Evolutionary conservation across 2,797 vertebrate genomes (phyloP).

Genomic region (Microctenopoma lineatum): DNA sequence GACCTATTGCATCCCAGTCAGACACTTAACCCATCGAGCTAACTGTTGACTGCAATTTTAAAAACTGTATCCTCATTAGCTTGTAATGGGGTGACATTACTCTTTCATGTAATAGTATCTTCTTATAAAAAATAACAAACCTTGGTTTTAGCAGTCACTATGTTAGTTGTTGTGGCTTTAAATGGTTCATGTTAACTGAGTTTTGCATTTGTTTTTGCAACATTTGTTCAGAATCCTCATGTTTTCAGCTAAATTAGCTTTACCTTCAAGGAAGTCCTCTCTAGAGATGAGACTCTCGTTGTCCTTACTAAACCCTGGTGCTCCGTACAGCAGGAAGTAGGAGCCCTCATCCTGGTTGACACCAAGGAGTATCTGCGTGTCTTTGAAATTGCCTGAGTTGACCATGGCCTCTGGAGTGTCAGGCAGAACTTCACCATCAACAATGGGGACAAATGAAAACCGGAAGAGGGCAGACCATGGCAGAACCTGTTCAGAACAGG

Average conservation of each 20-base stretch:
- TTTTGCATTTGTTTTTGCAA: neutral
- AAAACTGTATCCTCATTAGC: neutral
- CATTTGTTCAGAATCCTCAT: too few species aligned
- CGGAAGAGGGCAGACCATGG: constrained; percentile 90
- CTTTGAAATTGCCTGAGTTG: constrained; percentile 86
- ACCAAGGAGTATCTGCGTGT: constrained; percentile 89
- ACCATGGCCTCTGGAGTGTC: constrained; percentile 90
- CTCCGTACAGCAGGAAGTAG: constrained; percentile 92
- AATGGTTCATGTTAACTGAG: neutral
- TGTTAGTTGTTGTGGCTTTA: neutral
- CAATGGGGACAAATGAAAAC: constrained; percentile 92
- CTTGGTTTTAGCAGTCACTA: neutral
- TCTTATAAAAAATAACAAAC: too few species aligned
- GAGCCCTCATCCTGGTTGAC: constrained; percentile 93
- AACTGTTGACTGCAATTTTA: neutral
- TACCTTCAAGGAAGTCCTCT: constrained; percentile 89
- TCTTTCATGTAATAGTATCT: neutral
- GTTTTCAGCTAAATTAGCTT: constrained; percentile 6
- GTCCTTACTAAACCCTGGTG: constrained; percentile 94
- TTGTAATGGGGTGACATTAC: neutral
- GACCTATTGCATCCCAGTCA: too few species aligned
- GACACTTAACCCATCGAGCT: too few species aligned
- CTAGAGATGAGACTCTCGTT: constrained; percentile 93
- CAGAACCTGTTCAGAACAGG: constrained; percentile 71
- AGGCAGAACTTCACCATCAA: constrained; percentile 89